Evolutionary conservation across 2,888 invertebrate genomes (phyloP), one percentile per base, ranked within the genome.

Genomic region (Cactoblastis cactorum): DNA sequence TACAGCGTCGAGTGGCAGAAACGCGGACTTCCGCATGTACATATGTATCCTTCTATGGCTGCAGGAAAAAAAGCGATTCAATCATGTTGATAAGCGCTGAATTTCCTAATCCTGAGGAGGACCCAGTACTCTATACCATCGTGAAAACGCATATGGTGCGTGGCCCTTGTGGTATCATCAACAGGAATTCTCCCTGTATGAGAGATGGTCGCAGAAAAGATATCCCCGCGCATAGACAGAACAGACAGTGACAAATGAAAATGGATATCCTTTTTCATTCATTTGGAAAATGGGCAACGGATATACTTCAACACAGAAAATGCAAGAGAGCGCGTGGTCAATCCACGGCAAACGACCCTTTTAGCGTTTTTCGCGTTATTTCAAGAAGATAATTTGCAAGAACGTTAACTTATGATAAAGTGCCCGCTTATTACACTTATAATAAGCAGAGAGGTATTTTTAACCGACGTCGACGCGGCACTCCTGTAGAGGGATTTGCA

Each of bases 351-450:
- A 37, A 66, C 63, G 17, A 66, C 59, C 11, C 50, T 71, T 24
- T 38, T 63, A n/a, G 41, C 24, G 11, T 22, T 41, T 22, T 6
- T 43, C 9, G 28, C 14, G 8, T 15, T 43, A 28, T 28, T 14
- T 43, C 28, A 14, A 43, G 43, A 28, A 28, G 43, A 28, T 8
- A 43, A 22, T 43, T 43, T 15, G 14, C 28, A 12, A 28, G 28
- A 43, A 50, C 65, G 5, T 68, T 49, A 43, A 15, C 24, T n/a
- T 41, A 41, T 5, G 22, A 22, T 8, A 8, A 41, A 41, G 41
- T 55, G 32, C 53, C 51, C 58, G 64, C 54, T 56, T 67, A 41
- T 62, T 56, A 58, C 56, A 60, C 19, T 28, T 67, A 54, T 38
- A 58, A 47, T 60, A 67, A 54, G 15, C 46, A 53, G 43, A 53